Conservation (phyloP, 2,797 vertebrate genomes). For the Rhinichthys osculus region DNA sequence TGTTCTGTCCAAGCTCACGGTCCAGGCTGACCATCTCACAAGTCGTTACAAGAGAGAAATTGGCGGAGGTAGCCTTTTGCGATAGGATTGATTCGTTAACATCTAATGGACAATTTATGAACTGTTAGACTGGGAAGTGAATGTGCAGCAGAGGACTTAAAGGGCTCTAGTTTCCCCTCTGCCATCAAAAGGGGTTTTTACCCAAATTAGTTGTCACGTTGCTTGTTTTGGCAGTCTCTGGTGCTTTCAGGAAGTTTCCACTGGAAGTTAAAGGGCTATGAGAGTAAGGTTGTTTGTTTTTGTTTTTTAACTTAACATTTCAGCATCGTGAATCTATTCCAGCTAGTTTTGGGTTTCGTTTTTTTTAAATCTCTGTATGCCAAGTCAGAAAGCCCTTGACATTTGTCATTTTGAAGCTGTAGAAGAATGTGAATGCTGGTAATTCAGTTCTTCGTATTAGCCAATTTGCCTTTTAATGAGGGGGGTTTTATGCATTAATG, state of each 20-base stretch:
- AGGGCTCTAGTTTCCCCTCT: conserved; percentile 10
- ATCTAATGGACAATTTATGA: conserved; percentile 10
- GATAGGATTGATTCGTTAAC: conserved; percentile 65
- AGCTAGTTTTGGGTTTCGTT: neutral
- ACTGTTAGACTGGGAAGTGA: conserved; percentile 3
- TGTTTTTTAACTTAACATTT: neutral
- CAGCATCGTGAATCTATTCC: neutral
- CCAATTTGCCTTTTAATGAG: conserved; percentile 26
- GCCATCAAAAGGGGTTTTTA: conserved; percentile 19
- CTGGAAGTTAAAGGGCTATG: conserved; percentile 36
- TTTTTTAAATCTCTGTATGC: neutral
- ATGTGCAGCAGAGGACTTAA: neutral
- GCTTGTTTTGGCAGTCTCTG: neutral
- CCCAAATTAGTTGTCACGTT: conserved; percentile 15
- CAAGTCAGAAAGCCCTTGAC: conserved; percentile 55
- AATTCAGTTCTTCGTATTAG: conserved; percentile 70
- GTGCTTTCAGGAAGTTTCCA: conserved; percentile 11
- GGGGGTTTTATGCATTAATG: conserved; percentile 42
- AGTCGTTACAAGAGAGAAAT: conserved; percentile 84
- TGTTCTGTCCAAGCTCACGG: conserved; percentile 82
- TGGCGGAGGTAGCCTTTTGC: conserved; percentile 78
- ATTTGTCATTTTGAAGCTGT: conserved; percentile 50
- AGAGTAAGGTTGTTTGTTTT: neutral
- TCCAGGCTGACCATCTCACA: conserved; percentile 81
- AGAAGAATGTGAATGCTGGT: conserved; percentile 78